Base-by-base conservation (phyloP, 1,140 invertebrate species). In the Bicyclus anynana region DNA sequence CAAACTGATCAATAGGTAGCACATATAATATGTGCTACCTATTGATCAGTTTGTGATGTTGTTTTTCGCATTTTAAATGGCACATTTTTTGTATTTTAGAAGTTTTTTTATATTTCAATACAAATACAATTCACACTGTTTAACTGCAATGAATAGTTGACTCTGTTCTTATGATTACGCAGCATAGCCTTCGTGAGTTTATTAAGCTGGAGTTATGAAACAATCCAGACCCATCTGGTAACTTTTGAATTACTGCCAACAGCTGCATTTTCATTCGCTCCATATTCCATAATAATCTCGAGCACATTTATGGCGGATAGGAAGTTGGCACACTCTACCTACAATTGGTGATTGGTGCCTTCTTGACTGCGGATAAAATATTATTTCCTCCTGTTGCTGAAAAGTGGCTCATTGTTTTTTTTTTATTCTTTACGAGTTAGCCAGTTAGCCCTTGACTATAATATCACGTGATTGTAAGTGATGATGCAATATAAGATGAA, bases 221-320 rank as follows among this genome's bases (percentile, higher is more conserved):
- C 29, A 33, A 33, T 33, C 29, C 29, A 33, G 29, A 57, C 56
- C 70, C 73, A 78, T 76, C 75, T 84, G 74, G 65, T 64, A 49
- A 47, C 23, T 53, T 66, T 80, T 84, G 78, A 84, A 75, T 59
- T 42, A 53, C 46, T 84, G 78, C 78, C 80, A 81, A 78, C 73
- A 68, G 66, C 65, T 79, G 67, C 67, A 78, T 70, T 64, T 70
- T 60, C 65, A 70, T 69, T 69, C 54, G 52, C 53, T 58, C 38
- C 55, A 33, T 33, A 33, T 33, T 33, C 29, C 29, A 67, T 72
- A 75, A 67, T 75, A 76, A 74, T 76, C 67, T 63, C 49, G 52
- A 60, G 63, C 48, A 64, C 69, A 65, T 74, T 74, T 77, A 60
- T 59, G 53, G 49, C n/a, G 40, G 42, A 59, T 46, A 53, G 54